phyloP scores from a whole-genome alignment of 2,888 invertebrate genomes.

The Pyrocoelia pectoralis region DNA sequence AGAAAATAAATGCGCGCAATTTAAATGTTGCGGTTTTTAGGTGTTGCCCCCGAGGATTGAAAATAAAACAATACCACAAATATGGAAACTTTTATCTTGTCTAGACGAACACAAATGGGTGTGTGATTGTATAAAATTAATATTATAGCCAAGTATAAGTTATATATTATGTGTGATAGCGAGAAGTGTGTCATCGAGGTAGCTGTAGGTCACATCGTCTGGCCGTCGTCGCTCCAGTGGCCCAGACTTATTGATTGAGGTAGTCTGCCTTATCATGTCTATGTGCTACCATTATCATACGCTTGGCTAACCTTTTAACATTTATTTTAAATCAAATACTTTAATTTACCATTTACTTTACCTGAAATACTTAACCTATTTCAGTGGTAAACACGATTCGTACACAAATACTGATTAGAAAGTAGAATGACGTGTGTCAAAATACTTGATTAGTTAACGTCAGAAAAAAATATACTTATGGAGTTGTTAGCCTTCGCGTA shows the following conservation, averaged over 20 bases:
- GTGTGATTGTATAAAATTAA: constrained; percentile 35
- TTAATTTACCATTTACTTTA: constrained; percentile 10
- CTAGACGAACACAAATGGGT: constrained; percentile 33
- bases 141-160: constrained; percentile 21
- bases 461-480: no score
- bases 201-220: constrained; percentile 56
- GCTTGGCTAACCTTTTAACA: constrained; percentile 21
- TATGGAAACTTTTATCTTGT: constrained; percentile 29
- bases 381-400: background rate
- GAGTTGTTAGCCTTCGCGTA: no score
- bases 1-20: background rate
- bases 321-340: constrained; percentile 18
- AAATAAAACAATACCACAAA: constrained; percentile 11
- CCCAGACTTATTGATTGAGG: constrained; percentile 43
- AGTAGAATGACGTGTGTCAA: no score
- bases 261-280: constrained; percentile 39
- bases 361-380: background rate
- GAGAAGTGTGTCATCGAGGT: constrained; percentile 51
- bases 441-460: no score
- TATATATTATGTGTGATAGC: constrained; percentile 31
- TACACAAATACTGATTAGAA: no score
- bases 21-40: background rate
- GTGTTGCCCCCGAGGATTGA: background rate
- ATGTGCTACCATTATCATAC: constrained; percentile 16
- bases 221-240: constrained; percentile 45